A percentile compares a stretch with the other conserved stretches of the same genome.
Conservation (phyloP, 1,140 invertebrate species). For the Trachymyrmex cornetzi region DNA sequence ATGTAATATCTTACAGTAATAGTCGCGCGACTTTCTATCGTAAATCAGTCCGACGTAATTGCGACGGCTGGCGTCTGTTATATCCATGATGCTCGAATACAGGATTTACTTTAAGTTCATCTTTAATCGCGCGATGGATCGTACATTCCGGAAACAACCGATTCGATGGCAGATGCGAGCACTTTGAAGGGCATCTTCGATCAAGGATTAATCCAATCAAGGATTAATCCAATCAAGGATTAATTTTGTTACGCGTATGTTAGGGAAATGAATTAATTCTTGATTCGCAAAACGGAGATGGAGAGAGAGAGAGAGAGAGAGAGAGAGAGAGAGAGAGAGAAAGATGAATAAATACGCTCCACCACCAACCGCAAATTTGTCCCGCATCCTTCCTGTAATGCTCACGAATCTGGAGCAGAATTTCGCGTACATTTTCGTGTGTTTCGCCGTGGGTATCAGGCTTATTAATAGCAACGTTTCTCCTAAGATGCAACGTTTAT, state of each 20-base stretch:
- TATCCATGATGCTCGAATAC: not conserved
- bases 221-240: not conserved
- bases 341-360: not conserved
- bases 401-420: conserved; percentile 14
- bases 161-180: not conserved
- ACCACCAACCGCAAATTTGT: conserved; percentile 6
- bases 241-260: not conserved
- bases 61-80: not conserved
- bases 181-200: not conserved
- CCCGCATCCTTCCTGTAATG: conserved; percentile 28
- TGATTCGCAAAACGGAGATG: not conserved
- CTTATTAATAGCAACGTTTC: conserved; percentile 36
- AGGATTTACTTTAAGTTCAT: not conserved
- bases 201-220: not conserved
- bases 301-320: not conserved
- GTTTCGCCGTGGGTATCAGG: not conserved
- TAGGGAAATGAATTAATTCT: conserved; percentile 25
- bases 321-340: not conserved
- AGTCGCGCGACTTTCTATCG: conserved; percentile 65
- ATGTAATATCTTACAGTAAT: conserved; percentile 59
- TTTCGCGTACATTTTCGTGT: not conserved
- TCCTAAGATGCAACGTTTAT: conserved; percentile 78
- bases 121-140: not conserved
- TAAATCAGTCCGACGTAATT: conserved; percentile 64
- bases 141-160: conserved; percentile 15